Evolutionary conservation across 1,140 invertebrate genomes (phyloP), one percentile per base, ranked within the genome.

Genomic region (Trichonephila clavata): DNA sequence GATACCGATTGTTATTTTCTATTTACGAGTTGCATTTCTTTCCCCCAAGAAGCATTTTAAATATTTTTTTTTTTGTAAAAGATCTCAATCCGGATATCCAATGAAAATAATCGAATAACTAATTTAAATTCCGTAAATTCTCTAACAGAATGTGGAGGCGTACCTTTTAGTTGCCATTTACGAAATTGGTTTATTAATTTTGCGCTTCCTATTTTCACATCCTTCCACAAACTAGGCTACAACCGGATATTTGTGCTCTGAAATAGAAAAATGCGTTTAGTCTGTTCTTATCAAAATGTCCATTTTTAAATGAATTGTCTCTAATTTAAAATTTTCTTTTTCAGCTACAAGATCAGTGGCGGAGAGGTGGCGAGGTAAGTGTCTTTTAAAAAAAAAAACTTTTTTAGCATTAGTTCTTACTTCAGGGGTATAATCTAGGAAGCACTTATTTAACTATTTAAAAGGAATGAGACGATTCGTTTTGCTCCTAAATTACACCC

Each of bases 351-450:
- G 88, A 90, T 90, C 21, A n/a, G 13, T 43, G 43, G n/a, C 21
- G 88, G 88, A 39, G 88, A 90, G 43, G 88, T 90, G 57, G 68
- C 60, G 68, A 68, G 88, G 88, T 90, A 27, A 90, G 88, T 80
- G 86, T 71, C 32, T 32, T 88, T 83, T 83, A 20, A 43, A 50
- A 13, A 39, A 39, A 39, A 39, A 39, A 2, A 39, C 5, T 10
- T 50, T 50, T 50, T 50, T 10, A 5, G 10, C 8, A 10, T 10
- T 50, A 50, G 50, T 13, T 50, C 50, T 50, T 50, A 50, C 1
- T 50, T 13, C 50, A 50, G 50, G 50, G 50, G 50, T 50, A 4
- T 68, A 68, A 68, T 13, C 10, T n/a, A n/a, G 65, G 65, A 24
- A 3, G 13, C n/a, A 68, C 65, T 68, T 68, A 10, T 24, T 68